Base-by-base conservation (phyloP, 2,888 invertebrate genomes). In the Mesorhabditis belari region DNA sequence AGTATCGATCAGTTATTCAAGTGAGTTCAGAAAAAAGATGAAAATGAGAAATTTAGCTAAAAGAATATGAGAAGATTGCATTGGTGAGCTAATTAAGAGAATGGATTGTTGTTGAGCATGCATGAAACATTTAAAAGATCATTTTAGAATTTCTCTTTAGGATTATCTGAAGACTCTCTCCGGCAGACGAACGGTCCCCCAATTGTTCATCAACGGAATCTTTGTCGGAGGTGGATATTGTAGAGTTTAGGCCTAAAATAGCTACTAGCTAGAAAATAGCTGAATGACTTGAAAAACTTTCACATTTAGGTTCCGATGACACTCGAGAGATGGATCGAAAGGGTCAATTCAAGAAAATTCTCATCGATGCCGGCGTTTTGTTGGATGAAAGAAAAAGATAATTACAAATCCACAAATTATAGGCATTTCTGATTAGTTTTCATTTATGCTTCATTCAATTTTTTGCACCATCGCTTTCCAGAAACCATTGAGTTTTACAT, bases 131-230 rank as follows among this genome's bases (percentile, higher is more conserved):
- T 35, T 35, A n/a, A n/a, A 35, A 2, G 44, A 9, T 1, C 44
- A 1, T n/a, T 1, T n/a, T 35, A 35, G n/a, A 27, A 3, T 29
- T 5, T 21, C 6, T 12, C 53, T 69, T 54, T 29, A 73, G 70
- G 63, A 66, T 9, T 67, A 66, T 19, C 57, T 74, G 49, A 69
- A 70, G 58, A 70, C 64, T 49, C 64, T 67, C 25, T 67, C 70
- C 19, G 71, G 73, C n/a, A 58, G 70, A 27, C 64, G 65, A 2
- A 74, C 73, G 3, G 73, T 74, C 12, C 73, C 73, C 25, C 73
- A 74, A 63, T 62, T 74, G 2, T 74, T 66, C 61, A 68, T 74
- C 57, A 64, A 69, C 49, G 73, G 73, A 26, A 60, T 64, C 29
- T 74, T 74, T 55, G 62, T 74, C n/a, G 73, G 73, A 5, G 73